These are phyloP conservation scores for Stomatorhinus walkeri DNA, from an alignment of 2,797 vertebrate species.

Conservation along the genomic window DNA sequence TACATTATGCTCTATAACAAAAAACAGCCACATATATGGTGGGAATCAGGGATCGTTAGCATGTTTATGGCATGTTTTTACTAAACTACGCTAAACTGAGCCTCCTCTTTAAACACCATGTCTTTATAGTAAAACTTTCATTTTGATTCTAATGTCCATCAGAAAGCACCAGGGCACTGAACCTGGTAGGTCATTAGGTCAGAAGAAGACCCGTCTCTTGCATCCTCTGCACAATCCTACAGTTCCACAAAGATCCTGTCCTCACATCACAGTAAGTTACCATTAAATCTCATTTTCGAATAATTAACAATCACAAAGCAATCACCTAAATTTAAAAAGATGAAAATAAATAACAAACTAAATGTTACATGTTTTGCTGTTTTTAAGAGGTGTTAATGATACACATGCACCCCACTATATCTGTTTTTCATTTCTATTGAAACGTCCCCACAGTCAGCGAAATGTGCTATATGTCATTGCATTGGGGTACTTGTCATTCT, in stretches of 20 bases:
- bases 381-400: not conserved
- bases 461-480: not conserved
- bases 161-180: not conserved
- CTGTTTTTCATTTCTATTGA: not conserved
- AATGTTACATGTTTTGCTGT: not conserved
- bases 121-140: not conserved
- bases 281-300: not conserved
- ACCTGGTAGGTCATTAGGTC: not conserved
- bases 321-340: not conserved
- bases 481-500: not conserved
- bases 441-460: not conserved
- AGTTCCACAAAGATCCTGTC: not conserved
- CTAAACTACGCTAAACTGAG: not conserved
- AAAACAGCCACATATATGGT: not conserved
- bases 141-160: not conserved
- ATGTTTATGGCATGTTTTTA: not conserved
- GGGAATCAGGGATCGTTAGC: not conserved
- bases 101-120: not conserved
- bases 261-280: not conserved
- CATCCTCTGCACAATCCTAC: not conserved
- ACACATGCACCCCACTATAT: not conserved
- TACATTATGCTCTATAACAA: not conserved
- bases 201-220: not conserved
- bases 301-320: not conserved
- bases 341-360: not conserved